A percentile compares a stretch with the other conserved stretches of the same genome.
These are phyloP conservation scores for Drosophila lacicola DNA, from an alignment of 2,888 invertebrate genomes.

Conservation along the genomic window DNA sequence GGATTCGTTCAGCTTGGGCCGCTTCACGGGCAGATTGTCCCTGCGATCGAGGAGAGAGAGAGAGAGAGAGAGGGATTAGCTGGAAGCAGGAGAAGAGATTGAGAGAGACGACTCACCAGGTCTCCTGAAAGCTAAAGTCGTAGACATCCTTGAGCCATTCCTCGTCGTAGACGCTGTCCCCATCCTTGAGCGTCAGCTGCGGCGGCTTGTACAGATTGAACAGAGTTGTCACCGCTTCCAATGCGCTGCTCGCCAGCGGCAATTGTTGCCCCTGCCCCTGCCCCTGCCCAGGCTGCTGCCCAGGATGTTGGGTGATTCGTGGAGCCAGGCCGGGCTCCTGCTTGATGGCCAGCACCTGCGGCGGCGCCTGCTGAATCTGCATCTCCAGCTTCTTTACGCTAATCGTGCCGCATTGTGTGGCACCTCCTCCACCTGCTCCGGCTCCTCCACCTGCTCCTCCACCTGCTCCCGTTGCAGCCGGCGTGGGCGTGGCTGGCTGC, in stretches of 20 bases:
- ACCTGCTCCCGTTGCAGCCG: constrained; percentile 9
- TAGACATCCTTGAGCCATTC: constrained; percentile 94
- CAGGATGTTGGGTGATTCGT: not conserved
- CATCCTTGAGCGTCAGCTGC: constrained; percentile 90
- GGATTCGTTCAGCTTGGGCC: constrained; percentile 89
- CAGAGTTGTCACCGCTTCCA: constrained; percentile 79
- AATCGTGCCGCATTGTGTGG: constrained; percentile 79
- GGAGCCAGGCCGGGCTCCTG: constrained; percentile 58
- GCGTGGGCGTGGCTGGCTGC: constrained; percentile 60
- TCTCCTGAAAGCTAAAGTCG: constrained; percentile 93
- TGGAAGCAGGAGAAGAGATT: too few species aligned
- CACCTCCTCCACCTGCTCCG: constrained; percentile 1
- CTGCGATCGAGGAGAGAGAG: constrained; percentile 82
- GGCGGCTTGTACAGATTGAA: constrained; percentile 89
- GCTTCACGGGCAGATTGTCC: constrained; percentile 96
- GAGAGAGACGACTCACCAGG: constrained; percentile 88
- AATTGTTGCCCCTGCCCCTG: constrained; percentile 39
- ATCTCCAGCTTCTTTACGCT: constrained; percentile 82
- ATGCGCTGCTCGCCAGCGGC: constrained; percentile 42
- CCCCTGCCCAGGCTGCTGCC: constrained; percentile 39
- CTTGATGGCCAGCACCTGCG: constrained; percentile 44
- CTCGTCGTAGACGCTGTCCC: constrained; percentile 91
- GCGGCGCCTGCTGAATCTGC: constrained; percentile 50
- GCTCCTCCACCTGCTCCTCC: not conserved
- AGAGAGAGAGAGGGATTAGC: not conserved